A percentile compares a stretch with the other conserved stretches of the same genome.
Evolutionary conservation across 2,888 invertebrate genomes (phyloP).

Genomic region (Therioaphis trifolii): DNA sequence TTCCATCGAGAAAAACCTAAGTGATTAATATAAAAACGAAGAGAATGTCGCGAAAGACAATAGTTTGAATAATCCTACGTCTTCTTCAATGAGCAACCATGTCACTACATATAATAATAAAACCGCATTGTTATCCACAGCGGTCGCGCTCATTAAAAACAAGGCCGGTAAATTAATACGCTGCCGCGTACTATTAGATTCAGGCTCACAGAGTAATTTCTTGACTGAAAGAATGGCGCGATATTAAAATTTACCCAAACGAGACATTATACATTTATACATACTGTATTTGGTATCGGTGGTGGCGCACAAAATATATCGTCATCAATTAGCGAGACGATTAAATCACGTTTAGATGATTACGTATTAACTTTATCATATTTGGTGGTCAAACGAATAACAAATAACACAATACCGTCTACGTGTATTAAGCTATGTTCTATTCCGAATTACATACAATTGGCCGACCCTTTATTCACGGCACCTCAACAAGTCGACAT

Average conservation of each 20-base stretch:
- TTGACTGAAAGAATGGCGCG: neutral
- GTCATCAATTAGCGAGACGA: neutral
- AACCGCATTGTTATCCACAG: too few relatives aligned
- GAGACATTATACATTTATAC: neutral
- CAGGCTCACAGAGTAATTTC: slow-evolving; percentile 21
- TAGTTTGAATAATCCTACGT: too few relatives aligned
- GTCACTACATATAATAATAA: too few relatives aligned
- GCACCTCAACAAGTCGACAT: neutral
- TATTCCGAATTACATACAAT: neutral
- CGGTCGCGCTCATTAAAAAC: too few relatives aligned
- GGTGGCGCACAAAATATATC: neutral
- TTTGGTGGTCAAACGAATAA: neutral
- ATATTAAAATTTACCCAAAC: neutral
- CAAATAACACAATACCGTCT: neutral
- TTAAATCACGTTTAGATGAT: neutral
- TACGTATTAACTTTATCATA: neutral
- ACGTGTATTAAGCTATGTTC: neutral
- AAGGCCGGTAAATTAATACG: too few relatives aligned
- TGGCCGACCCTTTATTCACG: neutral
- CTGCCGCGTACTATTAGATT: neutral
- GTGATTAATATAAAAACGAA: neutral
- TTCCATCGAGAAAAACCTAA: neutral
- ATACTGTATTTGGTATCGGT: neutral
- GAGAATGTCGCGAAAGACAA: neutral
- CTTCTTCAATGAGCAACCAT: too few relatives aligned